These are phyloP conservation scores for Cryptoblepharus egeriae DNA, from an alignment of 2,797 vertebrate species.

Conservation along the genomic window DNA sequence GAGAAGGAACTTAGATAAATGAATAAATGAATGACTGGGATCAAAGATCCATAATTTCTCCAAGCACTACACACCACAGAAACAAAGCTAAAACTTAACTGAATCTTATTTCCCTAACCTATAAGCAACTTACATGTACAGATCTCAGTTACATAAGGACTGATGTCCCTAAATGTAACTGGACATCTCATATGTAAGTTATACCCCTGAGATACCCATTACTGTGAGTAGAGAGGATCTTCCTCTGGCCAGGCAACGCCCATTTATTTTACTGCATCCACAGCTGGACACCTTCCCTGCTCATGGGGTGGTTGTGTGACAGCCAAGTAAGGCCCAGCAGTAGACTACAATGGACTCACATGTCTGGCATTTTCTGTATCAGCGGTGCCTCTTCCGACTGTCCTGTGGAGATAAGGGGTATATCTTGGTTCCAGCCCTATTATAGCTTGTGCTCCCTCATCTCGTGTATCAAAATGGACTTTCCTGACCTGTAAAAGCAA, in stretches of 20 bases:
- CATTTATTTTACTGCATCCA: neutral
- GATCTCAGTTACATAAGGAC: neutral
- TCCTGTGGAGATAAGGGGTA: conserved; percentile 51
- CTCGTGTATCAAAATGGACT: conserved; percentile 72
- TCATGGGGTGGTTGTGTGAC: neutral
- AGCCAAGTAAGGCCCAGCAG: neutral
- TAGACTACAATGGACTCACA: conserved; percentile 50
- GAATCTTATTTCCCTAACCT: no score
- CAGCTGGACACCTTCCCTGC: no score
- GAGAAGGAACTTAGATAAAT: no score
- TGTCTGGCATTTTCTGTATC: conserved; percentile 62
- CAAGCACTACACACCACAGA: no score
- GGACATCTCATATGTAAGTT: neutral
- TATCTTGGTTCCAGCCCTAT: conserved; percentile 64
- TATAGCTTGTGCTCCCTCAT: conserved; percentile 56
- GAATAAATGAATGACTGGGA: no score
- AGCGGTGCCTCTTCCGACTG: conserved; percentile 44
- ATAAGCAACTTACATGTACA: no score
- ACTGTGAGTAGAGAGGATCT: neutral
- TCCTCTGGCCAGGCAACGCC: neutral
- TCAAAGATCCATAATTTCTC: no score
- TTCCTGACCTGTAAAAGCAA: conserved; percentile 64
- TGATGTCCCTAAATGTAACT: no score
- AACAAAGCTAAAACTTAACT: no score
- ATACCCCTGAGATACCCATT: neutral